phyloP scores from a whole-genome alignment of 2,113 vertebrate species.

The Microtus ochrogaster region DNA sequence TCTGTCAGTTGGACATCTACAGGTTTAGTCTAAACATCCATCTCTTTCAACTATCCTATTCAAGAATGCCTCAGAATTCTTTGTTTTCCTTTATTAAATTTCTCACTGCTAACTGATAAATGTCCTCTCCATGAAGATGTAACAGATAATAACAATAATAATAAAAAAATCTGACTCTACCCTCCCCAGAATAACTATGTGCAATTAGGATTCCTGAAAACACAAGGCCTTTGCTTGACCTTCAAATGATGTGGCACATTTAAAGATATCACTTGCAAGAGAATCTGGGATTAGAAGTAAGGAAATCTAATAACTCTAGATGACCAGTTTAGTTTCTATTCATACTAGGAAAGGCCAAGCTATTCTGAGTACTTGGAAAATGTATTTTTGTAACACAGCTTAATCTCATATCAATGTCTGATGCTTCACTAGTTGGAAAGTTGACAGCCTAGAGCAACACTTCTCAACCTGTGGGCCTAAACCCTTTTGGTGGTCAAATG shows the following conservation, averaged over 20 bases:
- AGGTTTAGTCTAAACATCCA: background rate
- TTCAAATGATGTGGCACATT: background rate
- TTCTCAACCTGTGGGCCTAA: background rate
- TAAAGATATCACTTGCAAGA: background rate
- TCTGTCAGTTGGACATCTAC: background rate
- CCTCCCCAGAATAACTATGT: background rate
- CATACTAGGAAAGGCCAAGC: background rate
- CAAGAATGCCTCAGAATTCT: constrained; percentile 8
- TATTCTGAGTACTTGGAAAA: background rate
- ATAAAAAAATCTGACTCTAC: background rate
- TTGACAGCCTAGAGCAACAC: background rate
- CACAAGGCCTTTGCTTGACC: background rate
- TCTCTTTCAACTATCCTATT: background rate
- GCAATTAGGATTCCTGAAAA: constrained; percentile 42
- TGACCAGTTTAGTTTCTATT: background rate
- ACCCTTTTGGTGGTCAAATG: background rate
- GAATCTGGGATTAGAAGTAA: background rate
- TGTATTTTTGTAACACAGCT: background rate
- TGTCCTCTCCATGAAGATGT: background rate
- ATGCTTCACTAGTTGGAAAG: background rate
- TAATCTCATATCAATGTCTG: background rate
- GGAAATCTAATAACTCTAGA: background rate
- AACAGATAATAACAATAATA: constrained; percentile 10
- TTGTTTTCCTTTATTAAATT: constrained; percentile 20
- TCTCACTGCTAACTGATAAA: background rate